Evolutionary conservation across 2,888 invertebrate genomes (phyloP).

Genomic region (Mythimna loreyi): DNA sequence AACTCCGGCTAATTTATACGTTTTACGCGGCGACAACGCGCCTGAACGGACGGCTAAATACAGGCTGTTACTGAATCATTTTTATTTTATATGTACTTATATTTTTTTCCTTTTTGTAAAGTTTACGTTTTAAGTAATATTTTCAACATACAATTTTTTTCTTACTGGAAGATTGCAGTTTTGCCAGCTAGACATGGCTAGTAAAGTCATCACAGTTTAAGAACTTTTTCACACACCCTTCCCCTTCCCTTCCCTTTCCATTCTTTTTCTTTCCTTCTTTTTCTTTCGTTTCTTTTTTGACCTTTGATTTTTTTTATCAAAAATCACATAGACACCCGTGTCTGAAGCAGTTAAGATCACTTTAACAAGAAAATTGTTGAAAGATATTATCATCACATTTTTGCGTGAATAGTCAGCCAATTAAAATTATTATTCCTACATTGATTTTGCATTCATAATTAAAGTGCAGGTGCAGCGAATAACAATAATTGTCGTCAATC

Average conservation of each 20-base stretch:
- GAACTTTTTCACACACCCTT: no score
- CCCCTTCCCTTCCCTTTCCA: no score
- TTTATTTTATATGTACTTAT: conserved; percentile 23
- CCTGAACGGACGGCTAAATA: conserved; percentile 74
- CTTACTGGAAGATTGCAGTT: no score
- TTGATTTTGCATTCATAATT: conserved; percentile 6
- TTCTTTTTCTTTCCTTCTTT: no score
- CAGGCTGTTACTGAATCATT: conserved; percentile 63
- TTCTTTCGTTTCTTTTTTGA: no score
- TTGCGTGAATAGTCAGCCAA: neutral
- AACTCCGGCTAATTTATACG: conserved; percentile 88
- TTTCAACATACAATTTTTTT: no score
- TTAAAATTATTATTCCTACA: neutral
- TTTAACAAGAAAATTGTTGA: neutral
- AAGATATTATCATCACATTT: neutral
- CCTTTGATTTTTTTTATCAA: no score
- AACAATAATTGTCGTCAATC: conserved; percentile 45
- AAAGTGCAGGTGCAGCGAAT: conserved; percentile 25
- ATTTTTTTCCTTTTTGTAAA: neutral
- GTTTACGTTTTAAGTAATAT: conserved; percentile 12
- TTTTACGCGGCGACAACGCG: conserved; percentile 89
- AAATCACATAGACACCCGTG: no score
- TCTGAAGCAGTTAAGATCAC: no score
- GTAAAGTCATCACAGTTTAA: no score
- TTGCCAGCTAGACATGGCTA: no score